Conservation (phyloP, 1,140 invertebrate genomes). For the Thaumatotibia leucotreta region DNA sequence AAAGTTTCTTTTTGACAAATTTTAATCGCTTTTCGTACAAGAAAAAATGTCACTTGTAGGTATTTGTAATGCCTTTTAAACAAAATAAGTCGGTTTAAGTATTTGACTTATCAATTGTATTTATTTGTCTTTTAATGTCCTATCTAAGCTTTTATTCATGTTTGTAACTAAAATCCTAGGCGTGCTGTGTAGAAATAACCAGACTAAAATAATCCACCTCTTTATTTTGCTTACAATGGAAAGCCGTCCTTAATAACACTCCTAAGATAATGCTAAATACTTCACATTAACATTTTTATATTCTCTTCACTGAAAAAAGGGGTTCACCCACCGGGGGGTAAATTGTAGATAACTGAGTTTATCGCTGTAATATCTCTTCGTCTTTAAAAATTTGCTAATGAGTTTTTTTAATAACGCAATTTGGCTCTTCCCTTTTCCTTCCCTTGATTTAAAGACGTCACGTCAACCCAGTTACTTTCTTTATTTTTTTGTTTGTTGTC, state of each 20-base stretch:
- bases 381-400: conserved; percentile 74
- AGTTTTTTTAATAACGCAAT: conserved; percentile 75
- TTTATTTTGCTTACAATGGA: not conserved
- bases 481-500: not conserved
- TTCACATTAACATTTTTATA: conserved; percentile 61
- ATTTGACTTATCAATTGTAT: not conserved
- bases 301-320: conserved; percentile 39
- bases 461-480: not conserved
- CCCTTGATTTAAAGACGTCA: conserved; percentile 53
- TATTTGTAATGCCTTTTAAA: too few relatives aligned
- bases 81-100: too few relatives aligned
- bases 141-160: too few relatives aligned
- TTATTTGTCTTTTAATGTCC: not conserved
- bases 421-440: conserved; percentile 53
- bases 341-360: conserved; percentile 69
- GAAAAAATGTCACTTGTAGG: not conserved
- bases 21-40: not conserved
- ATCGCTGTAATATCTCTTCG: conserved; percentile 70
- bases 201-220: not conserved
- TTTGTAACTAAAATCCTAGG: too few relatives aligned
- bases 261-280: conserved; percentile 27
- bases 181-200: too few relatives aligned
- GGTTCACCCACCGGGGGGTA: conserved; percentile 30
- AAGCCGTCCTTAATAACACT: not conserved
- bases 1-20: conserved; percentile 18